Evolutionary conservation across 2,888 invertebrate species (phyloP).

Genomic region (Spicauda simplicius): DNA sequence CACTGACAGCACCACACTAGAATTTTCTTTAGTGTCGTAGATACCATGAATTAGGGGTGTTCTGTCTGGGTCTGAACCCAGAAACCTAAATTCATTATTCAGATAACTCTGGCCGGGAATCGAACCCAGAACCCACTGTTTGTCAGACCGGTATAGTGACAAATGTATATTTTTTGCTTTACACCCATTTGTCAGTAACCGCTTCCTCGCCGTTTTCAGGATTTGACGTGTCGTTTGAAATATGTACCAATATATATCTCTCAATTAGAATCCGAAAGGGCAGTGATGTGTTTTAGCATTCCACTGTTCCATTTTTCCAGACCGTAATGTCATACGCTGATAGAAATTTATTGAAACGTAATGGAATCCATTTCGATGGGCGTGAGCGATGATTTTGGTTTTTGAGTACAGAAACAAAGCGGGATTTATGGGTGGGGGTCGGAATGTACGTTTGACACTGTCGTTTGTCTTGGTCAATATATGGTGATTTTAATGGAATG

Average conservation of each 20-base stretch:
- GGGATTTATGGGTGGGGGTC: constrained; percentile 15
- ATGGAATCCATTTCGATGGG: constrained; percentile 46
- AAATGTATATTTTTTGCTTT: background rate
- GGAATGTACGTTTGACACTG: background rate
- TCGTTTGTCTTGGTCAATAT: background rate
- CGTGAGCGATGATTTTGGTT: constrained; percentile 27
- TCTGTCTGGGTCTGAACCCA: no score
- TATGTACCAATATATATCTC: constrained; percentile 72
- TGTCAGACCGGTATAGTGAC: no score
- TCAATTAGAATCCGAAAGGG: constrained; percentile 60
- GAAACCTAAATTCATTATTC: no score
- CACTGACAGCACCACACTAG: no score
- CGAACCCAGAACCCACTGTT: no score
- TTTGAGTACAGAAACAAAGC: constrained; percentile 16
- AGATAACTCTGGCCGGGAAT: no score
- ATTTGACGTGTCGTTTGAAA: constrained; percentile 53
- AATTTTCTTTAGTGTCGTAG: no score
- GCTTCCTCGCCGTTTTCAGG: constrained; percentile 27
- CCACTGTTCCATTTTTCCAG: constrained; percentile 45
- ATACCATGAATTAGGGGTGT: no score
- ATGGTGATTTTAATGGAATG: no score
- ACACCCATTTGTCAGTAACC: constrained; percentile 43
- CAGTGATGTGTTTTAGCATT: constrained; percentile 49
- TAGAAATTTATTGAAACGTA: constrained; percentile 48
- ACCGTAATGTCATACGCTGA: constrained; percentile 38